A percentile compares a stretch with the other conserved stretches of the same genome.
Conservation (phyloP, 2,888 invertebrate genomes). For the Apotomis capreana region DNA sequence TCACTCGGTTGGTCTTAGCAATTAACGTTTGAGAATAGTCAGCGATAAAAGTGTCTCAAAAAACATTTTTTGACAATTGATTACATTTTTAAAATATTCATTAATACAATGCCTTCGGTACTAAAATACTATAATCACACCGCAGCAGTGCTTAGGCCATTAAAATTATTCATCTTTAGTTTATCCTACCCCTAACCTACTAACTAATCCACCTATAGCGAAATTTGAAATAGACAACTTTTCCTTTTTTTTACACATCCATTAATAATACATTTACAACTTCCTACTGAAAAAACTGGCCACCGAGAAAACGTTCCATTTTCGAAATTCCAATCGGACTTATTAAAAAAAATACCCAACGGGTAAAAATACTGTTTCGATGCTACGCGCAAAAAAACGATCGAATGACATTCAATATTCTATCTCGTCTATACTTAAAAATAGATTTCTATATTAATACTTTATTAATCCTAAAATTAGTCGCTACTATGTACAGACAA, state of each 20-base stretch:
- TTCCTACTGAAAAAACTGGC: conserved; percentile 63
- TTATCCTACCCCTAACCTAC: conserved; percentile 52
- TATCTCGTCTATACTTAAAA: conserved; percentile 68
- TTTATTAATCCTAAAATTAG: conserved; percentile 60
- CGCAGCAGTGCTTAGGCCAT: conserved; percentile 3
- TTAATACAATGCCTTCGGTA: too few relatives aligned
- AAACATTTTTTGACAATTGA: too few relatives aligned
- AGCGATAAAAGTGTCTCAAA: too few relatives aligned
- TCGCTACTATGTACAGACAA: conserved; percentile 75
- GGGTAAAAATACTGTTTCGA: conserved; percentile 75
- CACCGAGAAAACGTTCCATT: conserved; percentile 55
- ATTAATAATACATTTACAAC: conserved; percentile 65
- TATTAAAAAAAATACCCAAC: conserved; percentile 43
- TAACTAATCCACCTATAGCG: conserved; percentile 59
- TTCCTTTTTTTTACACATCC: conserved; percentile 58
- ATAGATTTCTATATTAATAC: conserved; percentile 71
- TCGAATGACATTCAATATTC: conserved; percentile 63
- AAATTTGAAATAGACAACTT: conserved; percentile 63
- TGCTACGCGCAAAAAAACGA: conserved; percentile 72
- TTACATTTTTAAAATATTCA: background rate
- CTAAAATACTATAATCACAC: background rate
- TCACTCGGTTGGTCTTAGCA: too few relatives aligned
- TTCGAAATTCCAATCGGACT: conserved; percentile 28
- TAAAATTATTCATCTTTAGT: conserved; percentile 45
- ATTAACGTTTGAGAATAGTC: too few relatives aligned